These are phyloP conservation scores for Diachasmimorpha longicaudata DNA, from an alignment of 1,140 invertebrate species.

Conservation along the genomic window DNA sequence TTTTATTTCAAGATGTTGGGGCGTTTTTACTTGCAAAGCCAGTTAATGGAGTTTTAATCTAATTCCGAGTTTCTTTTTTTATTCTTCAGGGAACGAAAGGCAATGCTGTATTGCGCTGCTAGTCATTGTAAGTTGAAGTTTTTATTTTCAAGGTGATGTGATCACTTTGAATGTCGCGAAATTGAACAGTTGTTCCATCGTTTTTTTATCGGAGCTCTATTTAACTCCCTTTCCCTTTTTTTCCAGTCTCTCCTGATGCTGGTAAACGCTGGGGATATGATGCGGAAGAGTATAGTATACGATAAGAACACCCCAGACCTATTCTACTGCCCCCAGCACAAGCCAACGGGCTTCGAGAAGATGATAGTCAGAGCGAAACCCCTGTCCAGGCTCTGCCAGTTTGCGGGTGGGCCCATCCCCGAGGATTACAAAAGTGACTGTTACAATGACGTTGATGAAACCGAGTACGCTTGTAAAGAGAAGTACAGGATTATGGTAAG, in stretches of 20 bases:
- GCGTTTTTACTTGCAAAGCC: not conserved
- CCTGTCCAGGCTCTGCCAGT: slow-evolving; percentile 78
- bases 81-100: not conserved
- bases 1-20: not conserved
- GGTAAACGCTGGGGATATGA: slow-evolving; percentile 72
- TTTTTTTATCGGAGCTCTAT: too few species aligned
- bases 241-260: slow-evolving; percentile 9
- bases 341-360: slow-evolving; percentile 74
- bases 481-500: slow-evolving; percentile 83
- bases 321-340: slow-evolving; percentile 82
- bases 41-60: not conserved
- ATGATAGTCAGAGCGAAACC: slow-evolving; percentile 73
- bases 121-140: not conserved
- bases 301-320: slow-evolving; percentile 84
- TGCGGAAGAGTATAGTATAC: slow-evolving; percentile 81
- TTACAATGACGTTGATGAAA: slow-evolving; percentile 82
- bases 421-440: slow-evolving; percentile 81
- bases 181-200: too few species aligned
- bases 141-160: too few species aligned
- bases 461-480: slow-evolving; percentile 82
- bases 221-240: not conserved
- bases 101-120: not conserved
- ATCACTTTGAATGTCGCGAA: too few species aligned
- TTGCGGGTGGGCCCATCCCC: slow-evolving; percentile 73
- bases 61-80: not conserved